phyloP scores from a whole-genome alignment of 1,140 invertebrate species.

The Melitaea cinxia region DNA sequence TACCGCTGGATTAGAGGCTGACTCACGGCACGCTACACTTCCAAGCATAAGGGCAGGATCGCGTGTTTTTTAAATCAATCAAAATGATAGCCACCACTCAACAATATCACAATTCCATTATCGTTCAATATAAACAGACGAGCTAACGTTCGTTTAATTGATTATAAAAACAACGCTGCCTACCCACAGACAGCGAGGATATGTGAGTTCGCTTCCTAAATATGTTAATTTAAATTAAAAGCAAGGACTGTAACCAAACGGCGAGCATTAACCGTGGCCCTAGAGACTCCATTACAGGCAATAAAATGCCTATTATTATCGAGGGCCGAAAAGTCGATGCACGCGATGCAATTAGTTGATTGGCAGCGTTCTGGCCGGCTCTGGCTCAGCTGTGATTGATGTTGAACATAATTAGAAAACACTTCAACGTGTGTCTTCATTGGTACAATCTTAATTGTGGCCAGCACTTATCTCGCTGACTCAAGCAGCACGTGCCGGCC shows the following conservation, averaged over 20 bases:
- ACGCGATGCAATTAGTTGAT: slow-evolving; percentile 82
- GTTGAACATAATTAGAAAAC: slow-evolving; percentile 80
- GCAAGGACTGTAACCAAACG: slow-evolving; percentile 64
- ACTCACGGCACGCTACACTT: slow-evolving; percentile 50
- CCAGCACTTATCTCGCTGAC: slow-evolving; percentile 74
- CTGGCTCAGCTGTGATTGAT: slow-evolving; percentile 72
- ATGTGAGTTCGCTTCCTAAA: slow-evolving; percentile 58
- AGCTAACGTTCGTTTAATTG: slow-evolving; percentile 64
- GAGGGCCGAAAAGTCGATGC: slow-evolving; percentile 80
- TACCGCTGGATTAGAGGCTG: slow-evolving; percentile 57
- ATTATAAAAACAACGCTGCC: slow-evolving; percentile 61
- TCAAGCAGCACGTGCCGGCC: slow-evolving; percentile 61
- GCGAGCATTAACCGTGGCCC: slow-evolving; percentile 70
- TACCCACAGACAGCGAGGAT: slow-evolving; percentile 26
- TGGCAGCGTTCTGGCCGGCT: slow-evolving; percentile 73
- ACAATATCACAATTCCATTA: slow-evolving; percentile 64
- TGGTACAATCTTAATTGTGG: slow-evolving; percentile 75
- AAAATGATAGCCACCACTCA: slow-evolving; percentile 66
- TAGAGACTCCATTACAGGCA: slow-evolving; percentile 79
- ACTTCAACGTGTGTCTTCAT: slow-evolving; percentile 79
- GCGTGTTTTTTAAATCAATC: slow-evolving; percentile 70
- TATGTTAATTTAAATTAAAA: slow-evolving; percentile 78
- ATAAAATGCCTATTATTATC: slow-evolving; percentile 82
- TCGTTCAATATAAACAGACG: slow-evolving; percentile 56
- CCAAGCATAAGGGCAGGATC: slow-evolving; percentile 40